A percentile compares a stretch with the other conserved stretches of the same genome.
These are phyloP conservation scores for Trichoplusia ni DNA, from an alignment of 1,140 invertebrate species.

Conservation along the genomic window DNA sequence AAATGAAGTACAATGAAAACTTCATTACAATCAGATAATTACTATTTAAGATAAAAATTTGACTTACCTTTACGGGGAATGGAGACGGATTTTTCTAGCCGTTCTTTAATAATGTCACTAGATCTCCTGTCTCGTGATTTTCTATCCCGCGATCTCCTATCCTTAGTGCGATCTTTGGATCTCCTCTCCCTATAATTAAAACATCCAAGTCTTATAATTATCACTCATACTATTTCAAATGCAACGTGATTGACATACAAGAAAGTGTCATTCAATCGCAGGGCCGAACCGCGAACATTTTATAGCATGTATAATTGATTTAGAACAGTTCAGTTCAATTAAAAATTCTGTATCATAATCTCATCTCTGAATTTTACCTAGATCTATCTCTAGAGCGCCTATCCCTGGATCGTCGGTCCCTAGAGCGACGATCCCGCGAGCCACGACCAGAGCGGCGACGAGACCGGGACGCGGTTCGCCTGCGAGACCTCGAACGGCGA, in stretches of 20 bases:
- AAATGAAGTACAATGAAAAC: too few relatives aligned
- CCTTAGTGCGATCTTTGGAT: slow-evolving; percentile 64
- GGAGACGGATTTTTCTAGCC: slow-evolving; percentile 74
- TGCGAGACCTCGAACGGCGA: slow-evolving; percentile 67
- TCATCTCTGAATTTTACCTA: slow-evolving; percentile 45
- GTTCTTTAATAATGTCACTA: slow-evolving; percentile 73
- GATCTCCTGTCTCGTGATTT: slow-evolving; percentile 73
- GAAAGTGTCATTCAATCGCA: too few relatives aligned
- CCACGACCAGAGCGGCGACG: slow-evolving; percentile 61
- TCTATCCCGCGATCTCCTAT: slow-evolving; percentile 68
- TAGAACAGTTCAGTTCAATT: too few relatives aligned
- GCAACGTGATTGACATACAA: not conserved
- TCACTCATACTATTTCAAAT: not conserved
- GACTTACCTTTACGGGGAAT: slow-evolving; percentile 70
- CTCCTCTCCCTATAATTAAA: slow-evolving; percentile 57
- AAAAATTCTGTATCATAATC: not conserved
- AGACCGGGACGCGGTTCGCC: slow-evolving; percentile 56
- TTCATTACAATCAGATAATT: too few relatives aligned
- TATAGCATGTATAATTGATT: too few relatives aligned
- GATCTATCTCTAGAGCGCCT: slow-evolving; percentile 63
- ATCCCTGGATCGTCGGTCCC: slow-evolving; percentile 62
- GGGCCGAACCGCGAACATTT: too few relatives aligned
- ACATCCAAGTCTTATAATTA: not conserved
- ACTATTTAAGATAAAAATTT: too few relatives aligned
- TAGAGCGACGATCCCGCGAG: slow-evolving; percentile 64